Evolutionary conservation across 1,140 invertebrate genomes (phyloP).

Genomic region (Drosophila biarmipes): DNA sequence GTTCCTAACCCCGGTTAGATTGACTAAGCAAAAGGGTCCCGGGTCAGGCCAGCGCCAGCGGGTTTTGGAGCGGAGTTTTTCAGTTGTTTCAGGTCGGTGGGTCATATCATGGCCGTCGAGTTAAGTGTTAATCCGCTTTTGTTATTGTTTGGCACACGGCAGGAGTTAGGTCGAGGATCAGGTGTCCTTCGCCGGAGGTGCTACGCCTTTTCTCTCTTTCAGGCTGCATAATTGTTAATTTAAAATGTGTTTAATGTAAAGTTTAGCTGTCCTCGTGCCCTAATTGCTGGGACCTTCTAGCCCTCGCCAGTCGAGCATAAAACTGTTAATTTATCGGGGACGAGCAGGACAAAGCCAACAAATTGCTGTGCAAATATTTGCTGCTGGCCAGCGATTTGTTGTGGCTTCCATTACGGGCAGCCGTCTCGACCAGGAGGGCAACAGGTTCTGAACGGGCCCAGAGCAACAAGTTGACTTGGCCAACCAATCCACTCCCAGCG

Average conservation of each 20-base stretch:
- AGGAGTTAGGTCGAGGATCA: conserved; percentile 48
- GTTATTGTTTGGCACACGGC: conserved; percentile 70
- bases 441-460: conserved; percentile 6
- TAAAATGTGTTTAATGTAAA: conserved; percentile 77
- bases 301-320: conserved; percentile 21
- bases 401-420: conserved; percentile 20
- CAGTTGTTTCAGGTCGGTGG: conserved; percentile 21
- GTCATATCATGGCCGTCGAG: conserved; percentile 70
- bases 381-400: conserved; percentile 56
- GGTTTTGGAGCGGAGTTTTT: conserved; percentile 5
- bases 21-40: conserved; percentile 77
- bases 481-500: conserved; percentile 1
- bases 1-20: conserved; percentile 57
- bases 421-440: conserved; percentile 35
- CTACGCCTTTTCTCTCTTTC: conserved; percentile 43
- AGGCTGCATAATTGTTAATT: conserved; percentile 77
- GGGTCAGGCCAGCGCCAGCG: conserved; percentile 41
- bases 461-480: conserved; percentile 68
- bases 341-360: conserved; percentile 27
- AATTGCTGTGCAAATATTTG: conserved; percentile 74
- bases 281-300: conserved; percentile 24
- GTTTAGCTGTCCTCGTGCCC: conserved; percentile 48
- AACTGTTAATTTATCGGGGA: conserved; percentile 60
- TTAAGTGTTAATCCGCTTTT: conserved; percentile 83
- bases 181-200: conserved; percentile 55